Evolutionary conservation across 2,113 vertebrate genomes (phyloP), one percentile per base, ranked within the genome.

Genomic region (Cyprinodon brontotheroides): DNA sequence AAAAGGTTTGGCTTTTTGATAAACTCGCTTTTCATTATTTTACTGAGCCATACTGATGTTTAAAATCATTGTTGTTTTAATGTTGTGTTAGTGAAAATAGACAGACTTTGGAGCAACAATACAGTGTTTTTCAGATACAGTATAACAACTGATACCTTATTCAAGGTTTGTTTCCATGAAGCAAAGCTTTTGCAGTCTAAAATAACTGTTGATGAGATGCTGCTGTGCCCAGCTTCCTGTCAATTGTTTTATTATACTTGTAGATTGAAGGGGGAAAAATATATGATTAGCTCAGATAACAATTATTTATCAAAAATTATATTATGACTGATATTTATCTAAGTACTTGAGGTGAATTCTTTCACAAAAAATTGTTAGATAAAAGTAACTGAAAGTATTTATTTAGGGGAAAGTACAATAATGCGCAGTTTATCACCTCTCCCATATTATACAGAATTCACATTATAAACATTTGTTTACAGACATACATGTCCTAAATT

Each of bases 211-310:
- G 63, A 81, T 70, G 78, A 70, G 45, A 74, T 78, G 78, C 89
- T 80, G 82, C 77, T 85, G 80, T 17, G 78, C 88, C 83, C 82
- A 83, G 86, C 70, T 45, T 77, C 85, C 79, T 65, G 75, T 65
- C 89, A 86, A 86, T 81, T 89, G 80, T 82, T 81, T 91, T 79
- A 91, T 87, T 85, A 78, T 40, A 74, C 79, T 72, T 78, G 78
- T 85, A 81, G 85, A 87, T 83, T 89, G 82, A 72, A 80, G 45
- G 29, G 29, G 29, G 74, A 89, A 78, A 86, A 87, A 86, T 61
- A 74, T 48, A 68, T 88, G 72, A 89, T 90, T 78, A 78, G 20
- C 78, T 78, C 60, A 84, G 85, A 89, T 91, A 86, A 84, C 65
- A 71, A 74, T 78, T 65, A 80, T 82, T 83, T 80, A 71, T 65